Percentiles rank a stretch among this genome's conserved stretches.
Conservation (phyloP, 2,888 invertebrate genomes). For the Gasteruption jaculator region DNA sequence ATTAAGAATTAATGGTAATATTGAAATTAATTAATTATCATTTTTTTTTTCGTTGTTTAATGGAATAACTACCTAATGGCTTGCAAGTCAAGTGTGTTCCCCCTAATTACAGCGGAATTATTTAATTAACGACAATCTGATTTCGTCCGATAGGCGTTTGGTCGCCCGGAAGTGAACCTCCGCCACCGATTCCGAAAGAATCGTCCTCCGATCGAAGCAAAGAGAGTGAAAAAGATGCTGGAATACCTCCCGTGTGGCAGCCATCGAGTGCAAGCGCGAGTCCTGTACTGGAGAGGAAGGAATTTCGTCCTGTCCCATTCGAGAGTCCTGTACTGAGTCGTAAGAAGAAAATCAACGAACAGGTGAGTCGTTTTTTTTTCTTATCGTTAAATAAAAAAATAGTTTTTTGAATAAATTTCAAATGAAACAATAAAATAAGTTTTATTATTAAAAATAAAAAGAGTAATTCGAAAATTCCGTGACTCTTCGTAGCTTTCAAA, state of each 20-base stretch:
- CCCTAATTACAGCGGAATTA: too few relatives aligned
- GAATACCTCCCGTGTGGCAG: slow-evolving; percentile 73
- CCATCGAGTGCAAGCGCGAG: slow-evolving; percentile 70
- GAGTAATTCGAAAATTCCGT: too few relatives aligned
- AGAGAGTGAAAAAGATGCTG: slow-evolving; percentile 55
- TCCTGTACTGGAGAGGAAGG: slow-evolving; percentile 69
- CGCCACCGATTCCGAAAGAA: slow-evolving; percentile 46
- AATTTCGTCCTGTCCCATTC: slow-evolving; percentile 75
- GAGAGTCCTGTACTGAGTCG: slow-evolving; percentile 64
- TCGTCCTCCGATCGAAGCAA: slow-evolving; percentile 50
- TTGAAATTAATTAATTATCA: too few relatives aligned
- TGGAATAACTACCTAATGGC: too few relatives aligned
- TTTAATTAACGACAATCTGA: too few relatives aligned
- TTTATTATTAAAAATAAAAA: slow-evolving; percentile 9
- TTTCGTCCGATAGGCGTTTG: slow-evolving; percentile 61
- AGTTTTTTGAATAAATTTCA: background rate
- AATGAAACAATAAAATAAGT: slow-evolving; percentile 6
- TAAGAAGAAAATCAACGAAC: slow-evolving; percentile 48
- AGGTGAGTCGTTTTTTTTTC: slow-evolving; percentile 33
- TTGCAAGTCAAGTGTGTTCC: too few relatives aligned
- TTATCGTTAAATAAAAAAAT: slow-evolving; percentile 4
- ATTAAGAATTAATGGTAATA: too few relatives aligned
- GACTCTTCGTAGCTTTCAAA: too few relatives aligned
- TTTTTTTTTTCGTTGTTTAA: too few relatives aligned
- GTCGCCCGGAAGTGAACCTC: slow-evolving; percentile 58